These are phyloP conservation scores for Sarotherodon lohbergeri DNA, from an alignment of 2,113 vertebrate species.

Conservation along the genomic window DNA sequence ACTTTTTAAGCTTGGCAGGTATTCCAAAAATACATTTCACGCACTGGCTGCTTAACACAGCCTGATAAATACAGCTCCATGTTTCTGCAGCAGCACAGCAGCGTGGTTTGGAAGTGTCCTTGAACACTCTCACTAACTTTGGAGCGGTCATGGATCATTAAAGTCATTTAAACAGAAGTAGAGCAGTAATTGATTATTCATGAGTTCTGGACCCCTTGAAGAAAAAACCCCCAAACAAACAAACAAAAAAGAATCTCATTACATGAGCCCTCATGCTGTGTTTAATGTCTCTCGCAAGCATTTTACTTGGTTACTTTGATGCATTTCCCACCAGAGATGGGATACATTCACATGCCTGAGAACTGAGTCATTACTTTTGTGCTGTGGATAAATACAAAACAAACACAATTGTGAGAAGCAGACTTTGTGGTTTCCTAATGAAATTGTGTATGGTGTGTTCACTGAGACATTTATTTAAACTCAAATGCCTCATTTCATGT, in stretches of 20 bases:
- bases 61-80: neutral
- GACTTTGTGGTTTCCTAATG: neutral
- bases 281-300: neutral
- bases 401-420: neutral
- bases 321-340: neutral
- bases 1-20: neutral
- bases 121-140: neutral
- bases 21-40: neutral
- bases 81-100: neutral
- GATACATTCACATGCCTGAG: neutral
- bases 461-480: neutral
- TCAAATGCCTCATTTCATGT: neutral
- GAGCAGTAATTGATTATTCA: conserved; percentile 23
- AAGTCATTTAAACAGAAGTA: conserved; percentile 1
- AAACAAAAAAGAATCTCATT: neutral
- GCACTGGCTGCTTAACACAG: neutral
- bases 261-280: neutral
- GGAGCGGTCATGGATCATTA: neutral
- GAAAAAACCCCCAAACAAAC: neutral
- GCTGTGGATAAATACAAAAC: neutral
- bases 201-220: neutral
- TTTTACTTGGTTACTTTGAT: conserved; percentile 1
- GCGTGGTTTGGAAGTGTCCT: neutral
- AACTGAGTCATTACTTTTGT: neutral
- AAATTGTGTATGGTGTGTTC: neutral